Conservation (phyloP, 1,140 invertebrate genomes). For the Mesaphorura yosii region DNA sequence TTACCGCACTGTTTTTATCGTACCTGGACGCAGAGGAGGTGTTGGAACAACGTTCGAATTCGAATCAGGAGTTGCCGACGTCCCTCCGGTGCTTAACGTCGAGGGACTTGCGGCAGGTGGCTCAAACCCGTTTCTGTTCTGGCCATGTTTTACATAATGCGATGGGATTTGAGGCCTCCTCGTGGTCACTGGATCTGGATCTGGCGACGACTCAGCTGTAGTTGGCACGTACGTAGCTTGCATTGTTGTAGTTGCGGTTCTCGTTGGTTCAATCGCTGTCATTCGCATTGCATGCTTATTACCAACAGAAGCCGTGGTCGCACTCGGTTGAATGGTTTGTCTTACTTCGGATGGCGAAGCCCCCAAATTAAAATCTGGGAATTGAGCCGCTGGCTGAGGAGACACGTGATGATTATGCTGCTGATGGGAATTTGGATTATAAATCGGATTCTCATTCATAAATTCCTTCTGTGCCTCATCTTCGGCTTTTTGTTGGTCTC, state of each 20-base stretch:
- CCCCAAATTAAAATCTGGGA: constrained; percentile 22
- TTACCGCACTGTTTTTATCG: too few relatives aligned
- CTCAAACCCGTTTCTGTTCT: too few relatives aligned
- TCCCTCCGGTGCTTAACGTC: not conserved
- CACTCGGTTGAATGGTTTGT: too few relatives aligned
- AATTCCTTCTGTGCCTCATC: not conserved
- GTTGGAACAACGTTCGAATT: constrained; percentile 11
- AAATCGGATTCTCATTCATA: too few relatives aligned
- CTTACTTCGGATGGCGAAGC: too few relatives aligned
- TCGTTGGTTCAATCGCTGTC: too few relatives aligned
- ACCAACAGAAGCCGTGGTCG: too few relatives aligned
- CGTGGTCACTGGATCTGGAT: not conserved
- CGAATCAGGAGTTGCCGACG: not conserved
- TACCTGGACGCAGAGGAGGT: constrained; percentile 28
- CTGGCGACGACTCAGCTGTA: too few relatives aligned
- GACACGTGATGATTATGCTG: not conserved
- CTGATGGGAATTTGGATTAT: constrained; percentile 8
- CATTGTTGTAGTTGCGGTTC: too few relatives aligned
- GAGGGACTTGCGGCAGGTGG: not conserved
- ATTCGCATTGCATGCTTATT: too few relatives aligned
- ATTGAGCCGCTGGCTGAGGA: constrained; percentile 6
- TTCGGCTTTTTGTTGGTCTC: constrained; percentile 15
- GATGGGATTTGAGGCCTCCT: not conserved
- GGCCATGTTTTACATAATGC: not conserved
- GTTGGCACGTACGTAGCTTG: too few relatives aligned